A percentile compares a stretch with the other conserved stretches of the same genome.
phyloP scores from a whole-genome alignment of 1,140 invertebrate species.

The Hyles vespertilio region DNA sequence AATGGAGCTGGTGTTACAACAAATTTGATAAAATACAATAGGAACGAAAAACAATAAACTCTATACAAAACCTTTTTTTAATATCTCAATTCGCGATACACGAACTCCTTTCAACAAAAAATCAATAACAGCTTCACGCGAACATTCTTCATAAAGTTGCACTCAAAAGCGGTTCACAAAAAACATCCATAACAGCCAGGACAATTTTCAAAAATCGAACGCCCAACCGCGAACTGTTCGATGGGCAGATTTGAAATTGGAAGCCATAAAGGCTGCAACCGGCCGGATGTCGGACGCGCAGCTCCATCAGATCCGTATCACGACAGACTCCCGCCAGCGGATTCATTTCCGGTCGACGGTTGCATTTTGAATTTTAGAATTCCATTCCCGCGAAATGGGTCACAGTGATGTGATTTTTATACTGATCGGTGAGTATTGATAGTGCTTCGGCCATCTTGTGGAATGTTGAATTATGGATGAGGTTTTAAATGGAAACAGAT shows the following conservation, averaged over 20 bases:
- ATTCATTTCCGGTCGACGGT: constrained; percentile 68
- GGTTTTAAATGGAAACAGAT: too few relatives aligned
- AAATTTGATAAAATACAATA: too few relatives aligned
- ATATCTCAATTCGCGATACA: background rate
- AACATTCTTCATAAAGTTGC: background rate
- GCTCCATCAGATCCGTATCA: constrained; percentile 69
- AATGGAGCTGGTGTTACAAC: too few relatives aligned
- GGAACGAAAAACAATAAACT: too few relatives aligned
- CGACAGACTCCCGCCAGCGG: constrained; percentile 50
- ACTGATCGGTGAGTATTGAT: background rate
- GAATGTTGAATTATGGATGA: background rate
- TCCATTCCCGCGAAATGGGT: constrained; percentile 42
- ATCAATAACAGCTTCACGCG: background rate
- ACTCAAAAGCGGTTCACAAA: background rate
- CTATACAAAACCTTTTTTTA: background rate
- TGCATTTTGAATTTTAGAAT: constrained; percentile 65
- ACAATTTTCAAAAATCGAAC: constrained; percentile 24
- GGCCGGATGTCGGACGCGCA: constrained; percentile 51
- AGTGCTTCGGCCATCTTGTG: constrained; percentile 6
- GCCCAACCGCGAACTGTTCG: constrained; percentile 10
- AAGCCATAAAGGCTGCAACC: constrained; percentile 66
- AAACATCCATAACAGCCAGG: background rate
- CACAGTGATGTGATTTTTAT: constrained; percentile 5
- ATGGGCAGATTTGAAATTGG: constrained; percentile 56
- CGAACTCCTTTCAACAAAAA: background rate